A percentile compares a stretch with the other conserved stretches of the same genome.
Conservation (phyloP, 2,113 vertebrate genomes). For the Anguilla japonica region DNA sequence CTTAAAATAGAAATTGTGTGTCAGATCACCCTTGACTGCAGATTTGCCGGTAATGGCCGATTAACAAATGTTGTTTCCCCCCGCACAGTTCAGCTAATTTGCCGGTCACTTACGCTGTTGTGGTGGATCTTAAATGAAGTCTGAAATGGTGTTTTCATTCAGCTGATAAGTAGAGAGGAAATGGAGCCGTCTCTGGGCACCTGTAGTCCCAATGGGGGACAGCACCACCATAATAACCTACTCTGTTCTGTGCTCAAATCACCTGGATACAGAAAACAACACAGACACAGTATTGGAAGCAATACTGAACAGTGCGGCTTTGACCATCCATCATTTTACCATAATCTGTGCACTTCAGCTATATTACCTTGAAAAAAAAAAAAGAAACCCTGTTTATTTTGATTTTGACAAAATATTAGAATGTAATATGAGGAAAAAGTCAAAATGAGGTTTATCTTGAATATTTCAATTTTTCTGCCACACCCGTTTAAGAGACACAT, state of each 20-base stretch:
- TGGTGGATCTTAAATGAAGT: conserved; percentile 6
- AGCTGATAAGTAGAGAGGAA: conserved; percentile 1
- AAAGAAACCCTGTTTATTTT: background rate
- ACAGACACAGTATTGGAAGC: background rate
- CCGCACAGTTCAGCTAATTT: conserved; percentile 14
- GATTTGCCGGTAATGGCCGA: background rate
- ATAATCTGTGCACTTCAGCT: background rate
- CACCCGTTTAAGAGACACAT: background rate
- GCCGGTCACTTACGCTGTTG: background rate
- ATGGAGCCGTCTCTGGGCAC: background rate
- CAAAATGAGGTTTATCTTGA: background rate
- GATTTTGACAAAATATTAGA: background rate
- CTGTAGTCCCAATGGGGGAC: background rate
- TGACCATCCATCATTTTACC: conserved; percentile 10
- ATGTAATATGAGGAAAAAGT: background rate
- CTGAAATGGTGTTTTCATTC: conserved; percentile 21
- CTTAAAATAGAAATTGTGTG: background rate
- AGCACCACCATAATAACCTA: background rate
- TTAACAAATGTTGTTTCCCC: background rate
- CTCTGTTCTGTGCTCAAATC: conserved; percentile 18
- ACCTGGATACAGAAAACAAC: background rate
- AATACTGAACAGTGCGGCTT: background rate
- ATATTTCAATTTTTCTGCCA: background rate
- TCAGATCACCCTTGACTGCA: background rate
- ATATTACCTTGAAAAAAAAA: background rate